phyloP scores from a whole-genome alignment of 2,797 vertebrate genomes.

The Artibeus jamaicensis region DNA sequence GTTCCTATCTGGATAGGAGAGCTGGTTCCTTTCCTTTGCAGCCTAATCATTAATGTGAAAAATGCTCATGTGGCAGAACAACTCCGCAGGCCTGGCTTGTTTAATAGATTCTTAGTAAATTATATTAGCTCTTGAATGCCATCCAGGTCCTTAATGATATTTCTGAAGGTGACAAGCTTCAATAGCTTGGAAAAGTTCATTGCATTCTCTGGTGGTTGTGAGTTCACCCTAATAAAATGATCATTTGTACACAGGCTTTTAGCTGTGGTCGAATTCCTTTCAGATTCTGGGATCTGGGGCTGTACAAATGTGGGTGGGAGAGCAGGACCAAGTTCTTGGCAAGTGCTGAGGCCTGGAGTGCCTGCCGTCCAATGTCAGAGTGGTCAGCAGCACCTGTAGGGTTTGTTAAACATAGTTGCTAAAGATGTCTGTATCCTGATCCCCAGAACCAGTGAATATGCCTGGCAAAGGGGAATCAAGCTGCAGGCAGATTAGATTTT shows the following conservation, averaged over 20 bases:
- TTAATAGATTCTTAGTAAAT: constrained; percentile 53
- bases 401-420: neutral
- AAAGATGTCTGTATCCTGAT: neutral
- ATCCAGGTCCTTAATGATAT: constrained; percentile 56
- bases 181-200: constrained; percentile 40
- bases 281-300: neutral
- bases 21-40: neutral
- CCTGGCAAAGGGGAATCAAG: neutral
- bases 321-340: neutral
- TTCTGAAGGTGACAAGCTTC: constrained; percentile 52
- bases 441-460: neutral
- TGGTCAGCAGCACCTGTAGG: neutral
- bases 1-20: neutral
- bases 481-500: neutral
- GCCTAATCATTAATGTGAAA: constrained; percentile 36
- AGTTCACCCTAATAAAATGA: constrained; percentile 20
- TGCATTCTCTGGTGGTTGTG: neutral
- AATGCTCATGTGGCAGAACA: constrained; percentile 17
- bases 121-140: constrained; percentile 46
- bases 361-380: no score
- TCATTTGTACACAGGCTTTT: neutral
- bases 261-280: neutral
- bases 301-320: neutral
- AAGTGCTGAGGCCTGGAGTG: neutral
- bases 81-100: constrained; percentile 2